Evolutionary conservation across 2,888 invertebrate genomes (phyloP).

Genomic region (Frankliniella intonsa): DNA sequence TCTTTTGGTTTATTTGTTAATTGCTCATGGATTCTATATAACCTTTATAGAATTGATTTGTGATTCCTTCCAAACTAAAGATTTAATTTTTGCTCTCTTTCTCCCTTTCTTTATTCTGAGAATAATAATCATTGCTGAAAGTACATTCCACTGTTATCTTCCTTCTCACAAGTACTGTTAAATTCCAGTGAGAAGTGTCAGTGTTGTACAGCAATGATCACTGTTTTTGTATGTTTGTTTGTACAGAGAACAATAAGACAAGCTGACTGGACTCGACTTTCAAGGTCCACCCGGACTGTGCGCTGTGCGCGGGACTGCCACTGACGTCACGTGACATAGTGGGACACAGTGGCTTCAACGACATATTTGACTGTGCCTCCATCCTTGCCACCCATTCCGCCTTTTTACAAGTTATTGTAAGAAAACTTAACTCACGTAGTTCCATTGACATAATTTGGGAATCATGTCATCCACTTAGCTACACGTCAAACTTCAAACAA

Average conservation of each 20-base stretch:
- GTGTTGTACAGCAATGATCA: constrained; percentile 4
- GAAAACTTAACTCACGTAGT: not conserved
- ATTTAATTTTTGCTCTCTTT: too few relatives aligned
- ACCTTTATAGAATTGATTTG: too few relatives aligned
- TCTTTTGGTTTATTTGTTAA: too few relatives aligned
- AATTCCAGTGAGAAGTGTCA: too few relatives aligned
- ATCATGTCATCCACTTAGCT: not conserved
- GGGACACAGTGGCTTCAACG: constrained; percentile 23
- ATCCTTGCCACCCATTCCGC: constrained; percentile 24
- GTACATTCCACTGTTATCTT: too few relatives aligned
- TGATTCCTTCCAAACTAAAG: too few relatives aligned
- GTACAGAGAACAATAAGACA: constrained; percentile 26
- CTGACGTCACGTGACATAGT: constrained; percentile 22
- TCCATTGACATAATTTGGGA: not conserved
- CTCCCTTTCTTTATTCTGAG: too few relatives aligned
- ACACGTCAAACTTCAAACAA: not conserved
- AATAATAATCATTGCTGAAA: too few relatives aligned
- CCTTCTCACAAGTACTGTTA: too few relatives aligned
- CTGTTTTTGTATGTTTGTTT: constrained; percentile 26
- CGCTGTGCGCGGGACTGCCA: constrained; percentile 20
- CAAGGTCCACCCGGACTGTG: constrained; percentile 21
- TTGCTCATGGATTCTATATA: too few relatives aligned
- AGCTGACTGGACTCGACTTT: constrained; percentile 23
- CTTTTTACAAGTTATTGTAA: not conserved
- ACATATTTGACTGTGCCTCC: constrained; percentile 24